Percentiles rank a stretch among this genome's conserved stretches.
These are phyloP conservation scores for Zaprionus tsacasi DNA, from an alignment of 1,140 invertebrate genomes.

Conservation along the genomic window DNA sequence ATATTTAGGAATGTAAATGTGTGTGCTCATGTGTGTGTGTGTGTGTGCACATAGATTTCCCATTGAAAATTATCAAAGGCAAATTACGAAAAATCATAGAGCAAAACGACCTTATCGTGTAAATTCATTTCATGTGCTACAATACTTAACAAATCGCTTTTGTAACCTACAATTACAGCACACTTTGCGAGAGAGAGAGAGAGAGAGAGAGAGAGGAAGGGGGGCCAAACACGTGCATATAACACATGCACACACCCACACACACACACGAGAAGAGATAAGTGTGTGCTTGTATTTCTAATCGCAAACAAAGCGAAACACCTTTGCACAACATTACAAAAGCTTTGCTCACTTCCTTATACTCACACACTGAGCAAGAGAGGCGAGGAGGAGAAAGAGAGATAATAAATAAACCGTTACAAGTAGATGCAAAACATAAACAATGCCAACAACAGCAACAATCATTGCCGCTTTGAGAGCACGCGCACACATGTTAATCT, in stretches of 20 bases:
- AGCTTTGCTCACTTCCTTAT: conserved; percentile 66
- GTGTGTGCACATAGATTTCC: conserved; percentile 11
- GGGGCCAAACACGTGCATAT: conserved; percentile 34
- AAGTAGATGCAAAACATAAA: conserved; percentile 51
- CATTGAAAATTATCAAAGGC: conserved; percentile 79
- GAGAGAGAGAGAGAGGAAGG: conserved; percentile 4
- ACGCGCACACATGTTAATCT: conserved; percentile 36
- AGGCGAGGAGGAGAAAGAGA: conserved; percentile 4
- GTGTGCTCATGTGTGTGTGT: conserved; percentile 1
- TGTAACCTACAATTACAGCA: conserved; percentile 73
- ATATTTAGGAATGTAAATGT: background rate
- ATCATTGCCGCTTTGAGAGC: conserved; percentile 37
- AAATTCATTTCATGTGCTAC: conserved; percentile 68
- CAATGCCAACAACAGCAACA: conserved; percentile 47
- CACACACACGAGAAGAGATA: conserved; percentile 11
- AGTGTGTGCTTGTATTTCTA: conserved; percentile 36
- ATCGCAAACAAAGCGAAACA: conserved; percentile 63
- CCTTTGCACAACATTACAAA: conserved; percentile 64
- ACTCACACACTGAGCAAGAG: conserved; percentile 11
- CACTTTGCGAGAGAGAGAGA: background rate
- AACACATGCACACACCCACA: conserved; percentile 17
- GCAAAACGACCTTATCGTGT: conserved; percentile 79
- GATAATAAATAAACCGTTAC: conserved; percentile 60
- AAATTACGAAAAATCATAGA: conserved; percentile 78
- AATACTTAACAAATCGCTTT: conserved; percentile 68